Conservation (phyloP, 2,888 invertebrate genomes). For the Spodoptera exigua region DNA sequence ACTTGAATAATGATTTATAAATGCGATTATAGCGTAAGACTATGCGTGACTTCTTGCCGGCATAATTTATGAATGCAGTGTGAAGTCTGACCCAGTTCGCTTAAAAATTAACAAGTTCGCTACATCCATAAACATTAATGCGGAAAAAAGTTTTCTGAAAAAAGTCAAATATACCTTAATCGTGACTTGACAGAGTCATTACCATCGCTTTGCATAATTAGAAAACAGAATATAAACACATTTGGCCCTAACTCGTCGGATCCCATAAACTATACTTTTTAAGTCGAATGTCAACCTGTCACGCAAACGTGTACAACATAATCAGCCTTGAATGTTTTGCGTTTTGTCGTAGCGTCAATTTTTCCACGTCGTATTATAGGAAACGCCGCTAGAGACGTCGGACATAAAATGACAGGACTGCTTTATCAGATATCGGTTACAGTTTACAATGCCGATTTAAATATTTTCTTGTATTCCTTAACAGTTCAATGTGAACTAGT, state of each 20-base stretch:
- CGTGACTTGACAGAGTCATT: conserved; percentile 73
- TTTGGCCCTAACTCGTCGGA: conserved; percentile 65
- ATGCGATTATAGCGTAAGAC: not conserved
- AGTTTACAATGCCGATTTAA: conserved; percentile 27
- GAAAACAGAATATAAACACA: conserved; percentile 74
- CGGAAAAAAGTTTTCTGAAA: conserved; percentile 58
- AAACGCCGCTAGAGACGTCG: conserved; percentile 20
- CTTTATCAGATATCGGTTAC: conserved; percentile 23
- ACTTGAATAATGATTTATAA: not conserved
- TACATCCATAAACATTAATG: conserved; percentile 44
- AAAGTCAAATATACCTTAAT: conserved; percentile 62
- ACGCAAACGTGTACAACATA: conserved; percentile 77
- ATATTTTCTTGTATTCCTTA: conserved; percentile 2
- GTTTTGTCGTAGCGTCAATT: conserved; percentile 57
- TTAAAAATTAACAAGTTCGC: conserved; percentile 40
- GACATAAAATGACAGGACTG: conserved; percentile 21
- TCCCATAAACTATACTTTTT: conserved; percentile 71
- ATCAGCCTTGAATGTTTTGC: conserved; percentile 57
- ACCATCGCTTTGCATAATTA: conserved; percentile 77
- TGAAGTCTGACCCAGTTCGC: conserved; percentile 48
- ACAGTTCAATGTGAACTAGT: conserved; percentile 7
- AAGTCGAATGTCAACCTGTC: conserved; percentile 77
- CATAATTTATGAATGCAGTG: conserved; percentile 32
- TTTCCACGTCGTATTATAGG: conserved; percentile 55
- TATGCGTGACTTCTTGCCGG: conserved; percentile 14